Conservation (phyloP, 2,797 vertebrate species). For the Sebastes hubbsi region DNA sequence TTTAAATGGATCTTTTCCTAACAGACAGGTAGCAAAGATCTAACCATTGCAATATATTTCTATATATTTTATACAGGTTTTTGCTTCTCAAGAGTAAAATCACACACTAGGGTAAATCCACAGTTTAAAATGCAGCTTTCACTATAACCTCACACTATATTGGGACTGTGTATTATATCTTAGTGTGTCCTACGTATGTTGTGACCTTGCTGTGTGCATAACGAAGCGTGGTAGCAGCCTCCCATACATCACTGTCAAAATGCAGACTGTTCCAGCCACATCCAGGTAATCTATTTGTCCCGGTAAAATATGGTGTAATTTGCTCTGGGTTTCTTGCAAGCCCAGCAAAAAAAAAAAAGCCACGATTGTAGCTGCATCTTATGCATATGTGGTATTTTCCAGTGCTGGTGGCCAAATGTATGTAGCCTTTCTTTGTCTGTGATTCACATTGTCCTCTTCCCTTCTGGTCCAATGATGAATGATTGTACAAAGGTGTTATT, state of each 20-base stretch:
- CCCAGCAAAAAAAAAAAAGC: constrained; percentile 45
- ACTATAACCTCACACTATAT: constrained; percentile 4
- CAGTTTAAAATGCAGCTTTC: constrained; percentile 13
- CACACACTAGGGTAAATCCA: neutral
- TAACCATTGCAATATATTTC: neutral
- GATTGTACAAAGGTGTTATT: neutral
- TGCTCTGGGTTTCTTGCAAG: constrained; percentile 68
- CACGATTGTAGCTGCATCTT: constrained; percentile 27
- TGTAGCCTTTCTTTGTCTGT: neutral
- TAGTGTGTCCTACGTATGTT: constrained; percentile 32
- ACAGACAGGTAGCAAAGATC: neutral
- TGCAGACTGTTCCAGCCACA: constrained; percentile 66
- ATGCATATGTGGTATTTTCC: constrained; percentile 42
- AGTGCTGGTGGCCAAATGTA: neutral
- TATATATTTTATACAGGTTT: neutral
- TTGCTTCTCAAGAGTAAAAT: neutral
- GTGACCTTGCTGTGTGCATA: constrained; percentile 77
- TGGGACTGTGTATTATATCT: constrained; percentile 38
- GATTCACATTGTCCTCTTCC: neutral
- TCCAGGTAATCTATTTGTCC: constrained; percentile 81
- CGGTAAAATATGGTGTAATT: constrained; percentile 72
- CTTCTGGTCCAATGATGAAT: neutral
- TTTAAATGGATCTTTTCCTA: neutral
- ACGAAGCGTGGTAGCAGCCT: constrained; percentile 64
- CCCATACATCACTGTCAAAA: constrained; percentile 82